Base-by-base conservation (phyloP, 2,113 vertebrate species). In the Nansenia antarctica region DNA sequence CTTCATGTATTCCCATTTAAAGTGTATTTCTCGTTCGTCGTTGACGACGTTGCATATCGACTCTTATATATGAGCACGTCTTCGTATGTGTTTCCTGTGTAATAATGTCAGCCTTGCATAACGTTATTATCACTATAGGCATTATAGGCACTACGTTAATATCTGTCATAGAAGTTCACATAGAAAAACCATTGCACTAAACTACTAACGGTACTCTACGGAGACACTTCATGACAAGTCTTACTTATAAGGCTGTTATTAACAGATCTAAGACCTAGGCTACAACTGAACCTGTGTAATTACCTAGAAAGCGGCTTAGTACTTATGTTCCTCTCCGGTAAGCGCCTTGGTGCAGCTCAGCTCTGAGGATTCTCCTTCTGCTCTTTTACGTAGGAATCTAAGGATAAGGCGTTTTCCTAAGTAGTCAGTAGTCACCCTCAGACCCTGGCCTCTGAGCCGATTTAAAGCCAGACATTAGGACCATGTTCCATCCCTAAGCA, bases 191-290 rank as follows among this genome's bases (percentile, higher is more conserved):
- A 20, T 49, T 49, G 45, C 20, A 49, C 45, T 22, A 22, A 42
- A 3, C 12, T 49, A 49, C 45, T 22, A 22, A 42, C 14, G 39
- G 12, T 42, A 18, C n/a, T 49, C 45, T 47, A 47, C 4, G 39
- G 31, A 74, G 24, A 49, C 45, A 49, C n/a, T n/a, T 20, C 45
- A 49, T 49, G 45, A 15, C 71, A 75, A 80, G 73, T 81, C 81
- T 88, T 91, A 90, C 91, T 88, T 90, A 89, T 86, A 87, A 37
- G 84, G 89, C 83, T 90, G 89, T 90, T 87, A 91, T 92, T 91
- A 88, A 88, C 86, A 88, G 82, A 78, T 81, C 65, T 68, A 81
- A 81, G 82, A 88, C 53, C 77, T n/a, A n/a, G n/a, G n/a, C n/a
- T 80, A 64, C 81, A 76, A 70, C 61, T 76, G 74, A 88, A 85